A percentile compares a stretch with the other conserved stretches of the same genome.
These are phyloP conservation scores for Marmota monax DNA, from an alignment of 2,113 vertebrate genomes.

Conservation along the genomic window DNA sequence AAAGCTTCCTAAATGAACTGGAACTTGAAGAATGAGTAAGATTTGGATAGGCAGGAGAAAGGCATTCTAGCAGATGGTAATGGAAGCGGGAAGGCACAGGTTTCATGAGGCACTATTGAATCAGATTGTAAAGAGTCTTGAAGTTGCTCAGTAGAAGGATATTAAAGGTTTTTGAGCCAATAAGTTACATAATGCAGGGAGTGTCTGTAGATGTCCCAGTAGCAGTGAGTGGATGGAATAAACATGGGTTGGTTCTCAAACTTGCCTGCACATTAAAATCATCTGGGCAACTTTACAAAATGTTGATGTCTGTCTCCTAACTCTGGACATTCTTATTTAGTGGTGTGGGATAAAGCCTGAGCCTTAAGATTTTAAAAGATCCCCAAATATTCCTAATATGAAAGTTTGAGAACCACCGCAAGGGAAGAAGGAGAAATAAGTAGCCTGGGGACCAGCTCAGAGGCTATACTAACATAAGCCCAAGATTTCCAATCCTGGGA, in stretches of 20 bases:
- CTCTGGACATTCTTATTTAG: slow-evolving; percentile 13
- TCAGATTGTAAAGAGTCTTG: slow-evolving; percentile 28
- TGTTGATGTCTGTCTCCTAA: background rate
- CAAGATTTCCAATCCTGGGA: background rate
- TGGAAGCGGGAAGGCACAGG: background rate
- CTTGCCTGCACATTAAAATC: background rate
- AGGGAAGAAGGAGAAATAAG: background rate
- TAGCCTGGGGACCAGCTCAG: background rate
- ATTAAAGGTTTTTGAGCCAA: slow-evolving; percentile 30
- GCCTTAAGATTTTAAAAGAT: slow-evolving; percentile 11
- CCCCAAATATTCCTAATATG: background rate
- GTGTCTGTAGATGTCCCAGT: slow-evolving; percentile 20
- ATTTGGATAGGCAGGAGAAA: slow-evolving; percentile 48
- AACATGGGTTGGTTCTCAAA: background rate
- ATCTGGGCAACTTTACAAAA: background rate
- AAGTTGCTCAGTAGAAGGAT: background rate
- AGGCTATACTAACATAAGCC: background rate
- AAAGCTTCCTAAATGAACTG: background rate
- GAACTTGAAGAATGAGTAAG: slow-evolving; percentile 26
- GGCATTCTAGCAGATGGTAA: background rate
- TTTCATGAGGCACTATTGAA: slow-evolving; percentile 29
- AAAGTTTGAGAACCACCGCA: background rate
- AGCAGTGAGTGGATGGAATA: slow-evolving; percentile 3
- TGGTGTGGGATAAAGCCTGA: background rate
- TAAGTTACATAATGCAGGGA: background rate